Conservation (phyloP, 2,797 vertebrate species). For the Picus viridis region DNA sequence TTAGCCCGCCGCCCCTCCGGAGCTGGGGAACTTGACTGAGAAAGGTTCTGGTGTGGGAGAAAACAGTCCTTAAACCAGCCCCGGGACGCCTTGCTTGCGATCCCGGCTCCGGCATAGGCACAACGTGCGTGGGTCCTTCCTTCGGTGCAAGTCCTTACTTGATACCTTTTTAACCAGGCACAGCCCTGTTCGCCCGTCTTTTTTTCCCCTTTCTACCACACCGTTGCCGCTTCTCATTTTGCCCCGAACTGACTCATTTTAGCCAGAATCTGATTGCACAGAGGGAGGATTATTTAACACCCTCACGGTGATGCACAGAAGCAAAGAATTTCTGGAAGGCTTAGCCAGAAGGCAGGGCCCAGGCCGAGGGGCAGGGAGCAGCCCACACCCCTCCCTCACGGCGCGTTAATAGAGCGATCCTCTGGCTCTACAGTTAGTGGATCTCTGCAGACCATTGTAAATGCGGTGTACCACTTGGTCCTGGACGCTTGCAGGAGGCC, state of each 20-base stretch:
- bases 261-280: accelerated
- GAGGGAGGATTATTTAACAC: accelerated
- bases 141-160: accelerated
- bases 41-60: accelerated
- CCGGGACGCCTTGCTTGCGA: background rate
- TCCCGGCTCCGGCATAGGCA: accelerated
- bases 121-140: too few relatives aligned
- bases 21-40: background rate
- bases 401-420: accelerated
- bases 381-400: accelerated
- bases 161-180: accelerated
- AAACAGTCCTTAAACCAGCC: accelerated
- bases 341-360: accelerated
- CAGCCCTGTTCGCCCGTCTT: too few relatives aligned
- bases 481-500: accelerated
- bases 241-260: accelerated
- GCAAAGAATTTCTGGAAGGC: background rate
- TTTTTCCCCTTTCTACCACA: too few relatives aligned
- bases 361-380: accelerated
- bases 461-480: background rate
- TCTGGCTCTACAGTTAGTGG: accelerated
- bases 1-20: background rate
- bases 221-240: accelerated
- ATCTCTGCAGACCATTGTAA: accelerated
- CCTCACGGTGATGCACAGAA: background rate